phyloP scores from a whole-genome alignment of 1,140 invertebrate genomes.

The Cyclina sinensis region DNA sequence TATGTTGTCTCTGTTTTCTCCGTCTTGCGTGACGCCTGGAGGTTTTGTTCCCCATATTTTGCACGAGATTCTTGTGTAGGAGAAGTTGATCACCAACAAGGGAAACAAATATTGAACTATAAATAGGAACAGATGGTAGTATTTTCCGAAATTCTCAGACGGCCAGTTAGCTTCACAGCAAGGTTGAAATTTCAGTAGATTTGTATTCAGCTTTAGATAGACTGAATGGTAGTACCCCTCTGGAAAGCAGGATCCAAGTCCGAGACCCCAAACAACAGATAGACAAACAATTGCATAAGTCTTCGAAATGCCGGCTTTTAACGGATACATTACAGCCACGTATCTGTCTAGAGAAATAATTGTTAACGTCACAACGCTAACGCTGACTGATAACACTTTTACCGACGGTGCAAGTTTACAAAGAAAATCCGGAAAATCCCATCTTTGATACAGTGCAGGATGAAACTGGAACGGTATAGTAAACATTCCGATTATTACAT shows the following conservation, averaged over 20 bases:
- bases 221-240: constrained; percentile 79
- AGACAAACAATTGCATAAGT: constrained; percentile 78
- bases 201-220: constrained; percentile 63
- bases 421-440: constrained; percentile 94
- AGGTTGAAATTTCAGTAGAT: constrained; percentile 2
- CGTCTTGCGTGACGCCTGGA: constrained; percentile 91
- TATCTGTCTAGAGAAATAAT: constrained; percentile 93
- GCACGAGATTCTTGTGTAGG: constrained; percentile 92
- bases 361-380: constrained; percentile 93
- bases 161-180: constrained; percentile 74
- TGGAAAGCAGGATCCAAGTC: constrained; percentile 79
- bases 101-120: constrained; percentile 92
- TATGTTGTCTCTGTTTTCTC: constrained; percentile 90
- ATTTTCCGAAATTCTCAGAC: constrained; percentile 68
- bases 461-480: constrained; percentile 92
- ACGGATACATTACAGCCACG: constrained; percentile 92
- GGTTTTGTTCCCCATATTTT: constrained; percentile 92
- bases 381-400: constrained; percentile 91
- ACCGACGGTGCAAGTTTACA: constrained; percentile 94
- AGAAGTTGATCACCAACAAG: constrained; percentile 92
- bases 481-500: constrained; percentile 83
- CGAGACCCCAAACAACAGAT: constrained; percentile 82
- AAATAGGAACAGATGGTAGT: constrained; percentile 86
- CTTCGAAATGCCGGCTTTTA: constrained; percentile 85
- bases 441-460: constrained; percentile 92